Evolutionary conservation across 2,797 vertebrate species (phyloP).

Genomic region (Xenentodon cancila): DNA sequence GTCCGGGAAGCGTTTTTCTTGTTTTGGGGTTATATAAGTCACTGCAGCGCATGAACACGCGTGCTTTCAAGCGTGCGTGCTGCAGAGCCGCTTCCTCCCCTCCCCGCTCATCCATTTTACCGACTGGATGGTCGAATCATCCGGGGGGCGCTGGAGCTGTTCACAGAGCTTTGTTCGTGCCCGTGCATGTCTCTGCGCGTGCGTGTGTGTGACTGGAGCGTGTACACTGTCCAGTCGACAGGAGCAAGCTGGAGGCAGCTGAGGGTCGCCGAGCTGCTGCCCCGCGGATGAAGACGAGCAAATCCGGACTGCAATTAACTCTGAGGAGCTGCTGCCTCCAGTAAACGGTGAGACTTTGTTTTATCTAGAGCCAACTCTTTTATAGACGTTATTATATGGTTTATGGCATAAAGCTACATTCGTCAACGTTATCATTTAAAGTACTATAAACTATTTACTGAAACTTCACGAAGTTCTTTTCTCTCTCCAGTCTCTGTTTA

Average conservation of each 20-base stretch:
- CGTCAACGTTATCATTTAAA: too few relatives aligned
- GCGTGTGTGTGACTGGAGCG: conserved; percentile 9
- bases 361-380: not conserved
- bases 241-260: conserved; percentile 45
- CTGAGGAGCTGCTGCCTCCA: not conserved
- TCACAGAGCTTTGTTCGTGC: conserved; percentile 32
- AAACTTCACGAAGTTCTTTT: too few relatives aligned
- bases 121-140: conserved; percentile 53
- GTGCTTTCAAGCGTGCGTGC: conserved; percentile 66
- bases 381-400: not conserved
- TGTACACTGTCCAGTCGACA: conserved; percentile 41
- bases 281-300: conserved; percentile 32
- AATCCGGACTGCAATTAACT: conserved; percentile 3
- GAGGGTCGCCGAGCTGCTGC: not conserved
- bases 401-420: too few relatives aligned
- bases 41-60: conserved; percentile 73
- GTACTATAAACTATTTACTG: too few relatives aligned
- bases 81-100: conserved; percentile 24
- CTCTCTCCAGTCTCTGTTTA: too few relatives aligned
- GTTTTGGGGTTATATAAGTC: conserved; percentile 67
- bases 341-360: conserved; percentile 46
- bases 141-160: conserved; percentile 60
- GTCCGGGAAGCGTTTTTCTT: conserved; percentile 5
- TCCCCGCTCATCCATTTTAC: conserved; percentile 31
- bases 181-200: conserved; percentile 7